phyloP scores from a whole-genome alignment of 2,797 vertebrate species.

The Fundulus diaphanus region DNA sequence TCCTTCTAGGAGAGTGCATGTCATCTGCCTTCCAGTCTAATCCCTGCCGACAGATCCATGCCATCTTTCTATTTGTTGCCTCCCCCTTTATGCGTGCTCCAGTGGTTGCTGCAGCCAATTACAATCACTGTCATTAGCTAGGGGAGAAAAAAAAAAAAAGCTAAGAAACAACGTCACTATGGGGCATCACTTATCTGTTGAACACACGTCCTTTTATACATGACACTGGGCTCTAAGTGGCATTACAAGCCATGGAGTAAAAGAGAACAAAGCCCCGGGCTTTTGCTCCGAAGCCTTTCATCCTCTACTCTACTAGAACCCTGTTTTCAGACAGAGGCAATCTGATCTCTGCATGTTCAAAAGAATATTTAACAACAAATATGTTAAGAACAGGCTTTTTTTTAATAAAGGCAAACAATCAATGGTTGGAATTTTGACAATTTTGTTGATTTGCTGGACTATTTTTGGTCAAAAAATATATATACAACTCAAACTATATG shows the following conservation, averaged over 20 bases:
- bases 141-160: not conserved
- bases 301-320: not conserved
- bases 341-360: not conserved
- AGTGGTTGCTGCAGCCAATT: slow-evolving; percentile 16
- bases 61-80: not conserved
- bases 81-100: not conserved
- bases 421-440: not conserved
- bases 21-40: slow-evolving; percentile 14
- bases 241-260: slow-evolving; percentile 8
- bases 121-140: not conserved
- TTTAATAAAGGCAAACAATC: not conserved
- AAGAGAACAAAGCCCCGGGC: not conserved
- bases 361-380: not conserved
- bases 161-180: slow-evolving; percentile 7
- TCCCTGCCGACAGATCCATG: slow-evolving; percentile 32
- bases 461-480: not conserved
- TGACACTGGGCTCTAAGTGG: not conserved
- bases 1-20: not conserved
- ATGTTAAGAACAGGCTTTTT: not conserved
- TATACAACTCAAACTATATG: too few species aligned
- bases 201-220: not conserved
- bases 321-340: not conserved
- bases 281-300: slow-evolving; percentile 2
- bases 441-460: not conserved
- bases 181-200: slow-evolving; percentile 6